Percentiles rank a stretch among this genome's conserved stretches.
These are phyloP conservation scores for Pitangus sulphuratus DNA, from an alignment of 2,797 vertebrate genomes.

Conservation along the genomic window DNA sequence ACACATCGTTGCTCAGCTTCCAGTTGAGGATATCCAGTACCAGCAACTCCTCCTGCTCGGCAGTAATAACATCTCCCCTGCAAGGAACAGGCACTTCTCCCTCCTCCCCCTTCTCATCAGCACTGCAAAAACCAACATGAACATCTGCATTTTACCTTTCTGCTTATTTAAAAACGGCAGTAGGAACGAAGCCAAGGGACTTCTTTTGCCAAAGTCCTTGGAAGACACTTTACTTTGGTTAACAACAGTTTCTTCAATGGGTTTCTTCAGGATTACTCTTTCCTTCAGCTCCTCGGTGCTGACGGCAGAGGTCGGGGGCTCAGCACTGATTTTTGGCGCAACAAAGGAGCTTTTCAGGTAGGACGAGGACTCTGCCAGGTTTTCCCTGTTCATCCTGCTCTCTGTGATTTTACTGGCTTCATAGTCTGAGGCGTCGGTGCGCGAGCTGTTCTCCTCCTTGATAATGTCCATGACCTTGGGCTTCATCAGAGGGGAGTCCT, in stretches of 20 bases:
- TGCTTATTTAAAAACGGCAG: slow-evolving; percentile 85
- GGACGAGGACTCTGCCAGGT: slow-evolving; percentile 59
- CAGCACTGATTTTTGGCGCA: slow-evolving; percentile 71
- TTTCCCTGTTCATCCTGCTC: slow-evolving; percentile 71
- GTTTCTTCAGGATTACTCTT: slow-evolving; percentile 56
- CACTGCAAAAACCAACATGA: neutral
- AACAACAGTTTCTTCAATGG: slow-evolving; percentile 64
- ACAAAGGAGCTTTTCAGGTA: slow-evolving; percentile 75
- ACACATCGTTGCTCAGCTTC: neutral
- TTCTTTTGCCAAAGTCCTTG: slow-evolving; percentile 46
- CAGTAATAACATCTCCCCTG: neutral
- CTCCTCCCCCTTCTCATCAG: neutral
- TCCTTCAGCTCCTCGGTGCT: slow-evolving; percentile 41
- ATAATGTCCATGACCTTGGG: slow-evolving; percentile 77
- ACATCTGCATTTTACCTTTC: slow-evolving; percentile 84
- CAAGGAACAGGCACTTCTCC: neutral
- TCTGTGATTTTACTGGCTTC: slow-evolving; percentile 63
- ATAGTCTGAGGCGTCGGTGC: slow-evolving; percentile 71
- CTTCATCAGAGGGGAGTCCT: slow-evolving; percentile 86
- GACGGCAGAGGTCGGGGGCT: slow-evolving; percentile 75
- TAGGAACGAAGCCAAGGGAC: slow-evolving; percentile 37
- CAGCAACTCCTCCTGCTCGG: neutral
- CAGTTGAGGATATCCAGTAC: neutral
- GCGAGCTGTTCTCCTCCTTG: slow-evolving; percentile 75
- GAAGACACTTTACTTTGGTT: slow-evolving; percentile 57